Conservation (phyloP, 2,888 invertebrate genomes). For the Cheilosia grossa region DNA sequence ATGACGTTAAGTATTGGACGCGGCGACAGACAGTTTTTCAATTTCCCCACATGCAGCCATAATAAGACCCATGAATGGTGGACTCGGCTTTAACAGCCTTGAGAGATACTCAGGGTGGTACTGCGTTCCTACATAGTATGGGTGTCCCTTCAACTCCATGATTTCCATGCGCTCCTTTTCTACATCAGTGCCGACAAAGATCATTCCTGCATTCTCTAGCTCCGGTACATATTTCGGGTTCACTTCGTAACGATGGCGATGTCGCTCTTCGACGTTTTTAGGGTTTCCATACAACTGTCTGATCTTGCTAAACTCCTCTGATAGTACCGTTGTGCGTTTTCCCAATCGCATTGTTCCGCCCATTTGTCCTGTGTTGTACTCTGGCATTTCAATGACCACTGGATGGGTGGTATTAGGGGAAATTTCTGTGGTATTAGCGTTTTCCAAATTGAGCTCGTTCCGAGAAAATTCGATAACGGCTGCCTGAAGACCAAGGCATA, state of each 20-base stretch:
- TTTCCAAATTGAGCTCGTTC: conserved; percentile 89
- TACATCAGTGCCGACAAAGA: conserved; percentile 94
- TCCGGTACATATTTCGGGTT: conserved; percentile 93
- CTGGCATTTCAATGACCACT: conserved; percentile 99
- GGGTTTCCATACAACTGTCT: conserved; percentile 90
- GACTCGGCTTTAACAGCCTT: conserved; percentile 94
- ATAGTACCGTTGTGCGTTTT: conserved; percentile 93
- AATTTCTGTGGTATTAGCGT: conserved; percentile 95
- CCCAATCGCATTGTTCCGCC: conserved; percentile 99
- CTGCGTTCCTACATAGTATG: conserved; percentile 97
- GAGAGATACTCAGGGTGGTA: conserved; percentile 99
- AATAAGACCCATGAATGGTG: conserved; percentile 97
- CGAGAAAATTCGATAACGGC: conserved; percentile 97
- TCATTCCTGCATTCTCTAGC: conserved; percentile 92
- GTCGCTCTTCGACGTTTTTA: conserved; percentile 94
- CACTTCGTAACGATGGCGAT: conserved; percentile 98
- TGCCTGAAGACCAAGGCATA: conserved; percentile 98
- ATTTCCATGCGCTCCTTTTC: conserved; percentile 97
- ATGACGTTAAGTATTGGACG: conserved; percentile 86
- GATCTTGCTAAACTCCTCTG: conserved; percentile 85
- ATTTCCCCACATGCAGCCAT: conserved; percentile 93
- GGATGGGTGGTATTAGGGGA: conserved; percentile 89
- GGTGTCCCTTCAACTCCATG: conserved; percentile 92
- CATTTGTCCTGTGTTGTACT: conserved; percentile 95
- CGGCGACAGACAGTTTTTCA: conserved; percentile 89